Base-by-base conservation (phyloP, 2,888 invertebrate genomes). In the Acleris sparsana region DNA sequence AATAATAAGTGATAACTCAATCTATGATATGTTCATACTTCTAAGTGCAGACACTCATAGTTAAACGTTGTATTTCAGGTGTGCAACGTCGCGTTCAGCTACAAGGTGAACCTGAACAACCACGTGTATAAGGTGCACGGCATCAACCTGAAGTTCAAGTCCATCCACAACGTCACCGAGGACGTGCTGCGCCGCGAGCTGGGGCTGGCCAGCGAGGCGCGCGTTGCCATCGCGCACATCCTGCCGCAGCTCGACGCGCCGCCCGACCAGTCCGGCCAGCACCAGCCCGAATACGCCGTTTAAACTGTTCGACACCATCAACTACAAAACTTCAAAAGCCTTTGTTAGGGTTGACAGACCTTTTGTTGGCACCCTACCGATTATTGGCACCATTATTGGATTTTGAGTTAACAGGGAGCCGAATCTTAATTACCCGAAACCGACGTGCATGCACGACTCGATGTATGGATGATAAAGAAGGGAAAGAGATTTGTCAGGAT, bases 91-190 rank as follows among this genome's bases (percentile, higher is more conserved):
- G 88, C 92, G 6, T 93, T 93, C 75, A 92, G 93, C 72, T 93
- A 93, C 76, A 93, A 93, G 72, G 93, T 93, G 70, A 93, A 93
- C 70, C 72, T 93, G 17, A 93, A 93, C 78, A 93, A 93, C 73
- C 93, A 93, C 70, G 93, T 92, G 62, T 84, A 77, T 67, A 93
- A 93, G 74, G 86, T 87, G 2, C 93, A 93, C 74, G 92, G 92
- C 4, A 83, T 93, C 68, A 93, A 92, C 71, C 77, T 93, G 6
- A 93, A 93, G 76, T 93, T 92, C 77, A 93, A 93, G 72, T 92
- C 92, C 1, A 92, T 93, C 60, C 91, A 93, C 76, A 87, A 80
- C 2, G 88, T 93, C 53, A 93, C 93, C 0, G 88, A 93, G 65
- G 93, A 93, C 1, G 72, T 93, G 0, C 70, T 93, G 5, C 83